phyloP scores from a whole-genome alignment of 2,113 vertebrate genomes.

The Condylura cristata region DNA sequence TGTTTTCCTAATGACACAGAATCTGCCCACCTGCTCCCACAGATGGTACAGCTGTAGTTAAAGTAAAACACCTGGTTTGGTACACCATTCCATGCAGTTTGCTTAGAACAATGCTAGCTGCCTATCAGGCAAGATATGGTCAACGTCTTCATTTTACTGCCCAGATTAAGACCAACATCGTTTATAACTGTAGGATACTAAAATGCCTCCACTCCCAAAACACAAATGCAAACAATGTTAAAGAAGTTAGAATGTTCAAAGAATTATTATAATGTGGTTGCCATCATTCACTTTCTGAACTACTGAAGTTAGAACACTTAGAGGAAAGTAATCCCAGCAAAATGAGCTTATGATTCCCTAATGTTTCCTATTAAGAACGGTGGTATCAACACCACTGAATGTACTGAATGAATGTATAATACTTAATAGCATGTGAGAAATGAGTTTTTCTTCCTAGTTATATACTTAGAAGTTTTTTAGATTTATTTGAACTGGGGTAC shows the following conservation, averaged over 20 bases:
- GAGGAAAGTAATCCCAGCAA: neutral
- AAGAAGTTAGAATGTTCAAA: neutral
- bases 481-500: no score
- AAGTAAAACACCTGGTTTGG: constrained; percentile 81
- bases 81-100: neutral
- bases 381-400: neutral
- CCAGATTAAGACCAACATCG: neutral
- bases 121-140: neutral
- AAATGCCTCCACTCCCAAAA: constrained; percentile 48
- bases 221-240: constrained; percentile 40
- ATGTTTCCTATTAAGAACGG: neutral
- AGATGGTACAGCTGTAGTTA: constrained; percentile 81
- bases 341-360: neutral
- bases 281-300: constrained; percentile 32
- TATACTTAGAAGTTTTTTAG: no score
- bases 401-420: neutral
- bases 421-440: neutral
- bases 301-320: neutral
- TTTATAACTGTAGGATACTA: neutral
- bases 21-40: constrained; percentile 80
- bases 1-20: constrained; percentile 72
- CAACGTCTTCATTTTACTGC: neutral
- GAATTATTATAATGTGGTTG: neutral
- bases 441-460: constrained; percentile 24
- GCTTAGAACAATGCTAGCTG: constrained; percentile 1